Conservation (phyloP, 2,888 invertebrate genomes). For the Neelides folsomi region DNA sequence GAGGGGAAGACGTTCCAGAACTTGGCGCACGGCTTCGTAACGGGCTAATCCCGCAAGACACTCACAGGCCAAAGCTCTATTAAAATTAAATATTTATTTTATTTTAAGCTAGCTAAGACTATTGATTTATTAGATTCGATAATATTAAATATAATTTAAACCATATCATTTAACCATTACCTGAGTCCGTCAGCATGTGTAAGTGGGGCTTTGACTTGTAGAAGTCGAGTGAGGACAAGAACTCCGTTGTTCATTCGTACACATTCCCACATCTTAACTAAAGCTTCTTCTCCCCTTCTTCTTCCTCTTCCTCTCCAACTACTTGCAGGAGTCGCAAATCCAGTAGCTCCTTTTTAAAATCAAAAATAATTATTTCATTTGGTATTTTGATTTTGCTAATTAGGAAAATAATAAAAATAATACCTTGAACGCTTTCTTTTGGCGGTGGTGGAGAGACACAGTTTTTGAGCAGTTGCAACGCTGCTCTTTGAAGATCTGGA, state of each 20-base stretch:
- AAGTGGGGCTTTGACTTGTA: constrained; percentile 20
- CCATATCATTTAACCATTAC: no score
- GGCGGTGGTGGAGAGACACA: constrained; percentile 50
- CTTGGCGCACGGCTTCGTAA: constrained; percentile 44
- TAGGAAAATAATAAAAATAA: no score
- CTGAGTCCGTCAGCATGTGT: constrained; percentile 84
- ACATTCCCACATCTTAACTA: constrained; percentile 87
- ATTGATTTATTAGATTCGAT: no score
- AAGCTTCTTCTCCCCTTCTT: constrained; percentile 54
- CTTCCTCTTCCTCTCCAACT: no score
- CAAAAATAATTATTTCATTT: constrained; percentile 41
- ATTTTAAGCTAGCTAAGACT: no score
- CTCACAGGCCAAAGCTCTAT: constrained; percentile 83
- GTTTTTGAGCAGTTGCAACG: constrained; percentile 77
- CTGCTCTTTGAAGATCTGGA: constrained; percentile 73
- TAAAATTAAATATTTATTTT: no score
- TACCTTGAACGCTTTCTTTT: no score
- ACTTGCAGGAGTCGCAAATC: no score
- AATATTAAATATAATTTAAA: no score
- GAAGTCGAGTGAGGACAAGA: constrained; percentile 49
- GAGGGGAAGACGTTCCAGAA: constrained; percentile 25
- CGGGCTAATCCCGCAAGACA: constrained; percentile 85
- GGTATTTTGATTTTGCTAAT: constrained; percentile 64
- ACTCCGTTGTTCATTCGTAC: constrained; percentile 90
- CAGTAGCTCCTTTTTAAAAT: no score